Base-by-base conservation (phyloP, 2,888 invertebrate species). In the Erebia epiphron region DNA sequence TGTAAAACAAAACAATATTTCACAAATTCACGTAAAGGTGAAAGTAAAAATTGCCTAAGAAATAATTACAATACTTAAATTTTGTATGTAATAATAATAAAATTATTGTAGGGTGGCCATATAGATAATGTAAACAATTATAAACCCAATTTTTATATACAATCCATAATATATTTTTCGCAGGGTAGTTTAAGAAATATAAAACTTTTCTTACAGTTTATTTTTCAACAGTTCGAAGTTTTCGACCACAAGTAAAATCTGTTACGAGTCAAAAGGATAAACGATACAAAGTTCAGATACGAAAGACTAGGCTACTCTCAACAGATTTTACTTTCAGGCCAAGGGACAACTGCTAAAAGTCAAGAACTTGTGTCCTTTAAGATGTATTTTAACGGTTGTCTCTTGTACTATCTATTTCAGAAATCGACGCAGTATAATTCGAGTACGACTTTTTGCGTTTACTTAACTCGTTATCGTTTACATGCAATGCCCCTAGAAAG, bases 291-390 rank as follows among this genome's bases (percentile, higher is more conserved):
- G 69, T 85, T 88, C 86, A 89, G 88, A 89, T 88, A 84, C 83
- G 21, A 84, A 84, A 82, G 91, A 90, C 91, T 91, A 91, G 91
- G 83, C 77, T 77, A 75, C 70, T 61, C 41, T 76, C 79, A 86
- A 87, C 85, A 83, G 83, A 89, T 86, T 87, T 80, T 76, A 84
- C 86, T 82, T 72, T 78, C 81, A 84, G 86, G 84, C 81, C 86
- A 80, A 78, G 80, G 75, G 82, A 75, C 67, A 77, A 78, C 77
- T 78, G 79, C 75, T 52, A 68, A 52, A 64, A 72, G 35, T 63
- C 46, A n/a, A 26, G 1, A 52, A 16, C 11, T 16, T 63, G 11
- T 46, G 3, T 46, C 46, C 43, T 35, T 7, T 35, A 35, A 0
- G 35, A 35, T 35, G 35, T 35, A 1, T 43, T 43, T 35, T 21